phyloP scores from a whole-genome alignment of 1,140 invertebrate genomes.

The Bombus difficillimus region DNA sequence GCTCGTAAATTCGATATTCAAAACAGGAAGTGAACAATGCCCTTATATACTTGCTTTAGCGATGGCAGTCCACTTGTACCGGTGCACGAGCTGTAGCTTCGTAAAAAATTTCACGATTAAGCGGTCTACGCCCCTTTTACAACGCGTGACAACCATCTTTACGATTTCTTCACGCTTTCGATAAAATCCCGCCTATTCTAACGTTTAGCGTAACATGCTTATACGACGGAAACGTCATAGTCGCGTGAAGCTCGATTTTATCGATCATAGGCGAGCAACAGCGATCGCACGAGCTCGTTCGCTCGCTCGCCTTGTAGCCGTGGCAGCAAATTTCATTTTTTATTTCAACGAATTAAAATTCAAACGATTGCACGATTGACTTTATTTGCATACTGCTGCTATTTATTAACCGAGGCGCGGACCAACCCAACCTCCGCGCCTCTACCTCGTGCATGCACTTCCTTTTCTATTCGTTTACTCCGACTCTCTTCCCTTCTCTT shows the following conservation, averaged over 20 bases:
- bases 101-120: constrained; percentile 59
- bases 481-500: background rate
- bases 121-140: constrained; percentile 13
- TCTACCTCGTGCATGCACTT: background rate
- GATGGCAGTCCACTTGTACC: constrained; percentile 30
- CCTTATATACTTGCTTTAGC: constrained; percentile 55
- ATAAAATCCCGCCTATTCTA: background rate
- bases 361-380: constrained; percentile 68
- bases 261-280: constrained; percentile 11
- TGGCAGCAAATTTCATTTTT: constrained; percentile 63
- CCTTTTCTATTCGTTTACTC: background rate
- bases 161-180: background rate
- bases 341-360: constrained; percentile 71
- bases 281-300: background rate
- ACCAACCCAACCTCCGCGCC: background rate
- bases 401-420: constrained; percentile 67
- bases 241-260: background rate
- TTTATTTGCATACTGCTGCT: constrained; percentile 69
- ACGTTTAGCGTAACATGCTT: background rate
- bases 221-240: constrained; percentile 24
- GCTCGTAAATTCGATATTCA: constrained; percentile 77
- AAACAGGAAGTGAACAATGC: constrained; percentile 75
- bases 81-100: background rate
- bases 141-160: constrained; percentile 44
- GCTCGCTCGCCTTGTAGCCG: constrained; percentile 20